These are phyloP conservation scores for Phylloscopus whistleri DNA, from an alignment of 2,113 vertebrate genomes.

Conservation along the genomic window DNA sequence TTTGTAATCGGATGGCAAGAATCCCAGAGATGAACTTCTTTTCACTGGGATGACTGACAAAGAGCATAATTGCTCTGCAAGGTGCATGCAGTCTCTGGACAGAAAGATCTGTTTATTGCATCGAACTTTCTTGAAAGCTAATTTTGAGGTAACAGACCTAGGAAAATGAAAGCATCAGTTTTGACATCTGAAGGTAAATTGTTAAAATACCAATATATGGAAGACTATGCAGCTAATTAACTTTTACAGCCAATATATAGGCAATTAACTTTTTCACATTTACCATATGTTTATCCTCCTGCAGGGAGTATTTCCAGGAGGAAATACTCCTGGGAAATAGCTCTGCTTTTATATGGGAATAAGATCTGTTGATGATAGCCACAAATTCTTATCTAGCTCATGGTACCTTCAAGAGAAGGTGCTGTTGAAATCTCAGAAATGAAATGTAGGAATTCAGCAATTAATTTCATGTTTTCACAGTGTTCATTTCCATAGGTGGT, in stretches of 20 bases:
- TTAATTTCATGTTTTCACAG: not conserved
- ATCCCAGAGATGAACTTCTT: not conserved
- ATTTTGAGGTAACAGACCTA: conserved; percentile 40
- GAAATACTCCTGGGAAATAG: conserved; percentile 57
- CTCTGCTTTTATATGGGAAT: conserved; percentile 39
- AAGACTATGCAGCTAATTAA: conserved; percentile 63
- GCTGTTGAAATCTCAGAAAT: not conserved
- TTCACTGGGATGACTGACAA: not conserved
- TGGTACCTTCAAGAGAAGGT: not conserved
- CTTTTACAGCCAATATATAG: conserved; percentile 66
- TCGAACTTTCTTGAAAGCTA: not conserved
- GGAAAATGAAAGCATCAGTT: conserved; percentile 33
- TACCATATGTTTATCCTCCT: conserved; percentile 66
- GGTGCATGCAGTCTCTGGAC: not conserved
- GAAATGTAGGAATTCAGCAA: not conserved
- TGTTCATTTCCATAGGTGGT: not conserved
- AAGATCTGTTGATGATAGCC: conserved; percentile 40
- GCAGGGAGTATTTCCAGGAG: conserved; percentile 60
- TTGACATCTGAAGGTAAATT: conserved; percentile 62
- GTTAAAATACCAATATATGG: conserved; percentile 59
- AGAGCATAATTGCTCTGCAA: not conserved
- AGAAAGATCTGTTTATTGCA: not conserved
- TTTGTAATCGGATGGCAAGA: not conserved
- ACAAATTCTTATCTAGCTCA: conserved; percentile 22
- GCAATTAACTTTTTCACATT: conserved; percentile 70